These are phyloP conservation scores for Lochmaea crataegi DNA, from an alignment of 2,888 invertebrate species.

Conservation along the genomic window DNA sequence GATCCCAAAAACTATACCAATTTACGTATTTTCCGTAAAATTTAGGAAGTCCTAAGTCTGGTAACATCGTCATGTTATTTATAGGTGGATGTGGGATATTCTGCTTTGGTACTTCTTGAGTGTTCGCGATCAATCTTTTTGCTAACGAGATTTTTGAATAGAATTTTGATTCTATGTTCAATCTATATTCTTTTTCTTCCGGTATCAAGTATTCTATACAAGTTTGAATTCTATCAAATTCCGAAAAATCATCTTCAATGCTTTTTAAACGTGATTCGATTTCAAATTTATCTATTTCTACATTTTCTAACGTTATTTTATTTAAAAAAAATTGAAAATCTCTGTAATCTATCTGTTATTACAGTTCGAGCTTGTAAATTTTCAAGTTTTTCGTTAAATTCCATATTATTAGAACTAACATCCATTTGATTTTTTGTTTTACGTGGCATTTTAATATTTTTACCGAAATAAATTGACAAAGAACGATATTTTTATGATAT, in stretches of 20 bases:
- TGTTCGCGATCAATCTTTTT: background rate
- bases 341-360: background rate
- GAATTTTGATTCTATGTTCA: background rate
- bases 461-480: no score
- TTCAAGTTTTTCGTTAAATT: background rate
- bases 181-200: background rate
- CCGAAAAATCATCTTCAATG: background rate
- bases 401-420: background rate
- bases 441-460: no score
- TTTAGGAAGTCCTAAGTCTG: background rate
- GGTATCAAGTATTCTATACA: background rate
- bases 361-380: background rate
- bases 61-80: no score
- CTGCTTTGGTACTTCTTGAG: slow-evolving; percentile 18
- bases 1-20: background rate
- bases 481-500: no score
- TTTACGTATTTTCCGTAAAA: background rate
- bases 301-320: background rate
- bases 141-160: background rate
- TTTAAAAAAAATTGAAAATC: background rate
- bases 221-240: slow-evolving; percentile 7
- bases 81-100: slow-evolving; percentile 29
- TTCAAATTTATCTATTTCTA: no score
- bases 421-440: background rate
- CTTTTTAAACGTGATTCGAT: background rate